Base-by-base conservation (phyloP, 2,113 vertebrate genomes). In the Protomyctophum bolini region DNA sequence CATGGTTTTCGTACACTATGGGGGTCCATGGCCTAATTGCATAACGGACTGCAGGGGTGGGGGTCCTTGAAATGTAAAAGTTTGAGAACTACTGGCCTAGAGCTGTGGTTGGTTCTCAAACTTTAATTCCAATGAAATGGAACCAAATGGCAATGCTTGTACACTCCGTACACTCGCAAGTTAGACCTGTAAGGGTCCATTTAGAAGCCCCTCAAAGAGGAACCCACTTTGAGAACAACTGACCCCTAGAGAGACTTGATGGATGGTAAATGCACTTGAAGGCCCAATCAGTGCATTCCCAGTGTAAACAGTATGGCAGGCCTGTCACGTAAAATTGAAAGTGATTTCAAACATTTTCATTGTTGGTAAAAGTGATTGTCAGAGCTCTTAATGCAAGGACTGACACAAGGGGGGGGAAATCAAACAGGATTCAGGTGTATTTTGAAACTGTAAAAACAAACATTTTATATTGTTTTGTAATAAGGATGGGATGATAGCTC, bases 231-330 rank as follows among this genome's bases (percentile, higher is more conserved):
- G 33, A 41, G 33, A 41, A 41, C 33, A 41, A 41, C 33, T 41
- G 33, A 6, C 33, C 33, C 21, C 21, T 21, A 41, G 3, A 41
- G 33, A 41, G 33, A 41, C 33, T 41, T 41, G 59, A 67, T 61
- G 28, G 14, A 70, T 72, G 61, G 51, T 55, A 15, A 21, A 69
- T n/a, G 50, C 49, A 60, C 15, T 62, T 63, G 12, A 58, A 47
- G 45, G 62, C 66, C 41, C 15, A 41, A 68, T 41, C 33, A 41
- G 49, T 64, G 49, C 62, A 52, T 61, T 59, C 68, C 60, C 68
- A 62, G 63, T 76, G 79, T 82, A 80, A 88, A 86, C 76, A 81
- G 11, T 52, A 63, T 51, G 68, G 52, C 66, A 57, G 14, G 9
- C 15, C 15, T 2, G 46, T 11, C 12, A 14, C 10, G 45, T 14